Percentiles rank a stretch among this genome's conserved stretches.
These are phyloP conservation scores for Aphelinus atriplicis DNA, from an alignment of 1,140 invertebrate genomes.

Conservation along the genomic window DNA sequence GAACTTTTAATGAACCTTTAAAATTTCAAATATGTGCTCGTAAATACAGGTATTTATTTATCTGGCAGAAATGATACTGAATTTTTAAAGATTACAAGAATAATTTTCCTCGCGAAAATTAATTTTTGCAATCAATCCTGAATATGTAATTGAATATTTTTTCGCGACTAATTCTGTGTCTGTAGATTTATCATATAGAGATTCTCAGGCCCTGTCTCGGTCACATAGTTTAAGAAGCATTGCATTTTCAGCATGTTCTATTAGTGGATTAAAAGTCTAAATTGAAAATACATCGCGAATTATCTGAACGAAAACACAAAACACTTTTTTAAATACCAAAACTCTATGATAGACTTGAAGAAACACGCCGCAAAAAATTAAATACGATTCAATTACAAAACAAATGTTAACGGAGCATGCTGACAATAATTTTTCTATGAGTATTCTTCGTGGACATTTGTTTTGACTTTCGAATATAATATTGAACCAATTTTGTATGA, in stretches of 20 bases:
- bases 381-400: not conserved
- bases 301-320: no score
- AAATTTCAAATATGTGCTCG: no score
- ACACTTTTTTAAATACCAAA: no score
- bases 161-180: slow-evolving; percentile 29
- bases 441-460: slow-evolving; percentile 6
- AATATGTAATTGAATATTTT: not conserved
- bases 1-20: no score
- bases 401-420: slow-evolving; percentile 8
- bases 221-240: slow-evolving; percentile 24
- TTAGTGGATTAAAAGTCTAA: slow-evolving; percentile 7
- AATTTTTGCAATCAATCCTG: not conserved
- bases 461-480: slow-evolving; percentile 14
- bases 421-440: not conserved
- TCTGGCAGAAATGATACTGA: no score
- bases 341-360: no score
- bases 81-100: no score
- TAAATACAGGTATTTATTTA: no score
- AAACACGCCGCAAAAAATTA: not conserved
- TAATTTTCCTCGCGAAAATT: no score
- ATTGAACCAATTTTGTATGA: slow-evolving; percentile 16
- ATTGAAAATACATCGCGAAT: not conserved
- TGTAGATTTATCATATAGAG: slow-evolving; percentile 31
- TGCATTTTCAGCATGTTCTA: slow-evolving; percentile 27
- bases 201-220: slow-evolving; percentile 13